These are phyloP conservation scores for Hydropsyche tenuis DNA, from an alignment of 1,140 invertebrate genomes.

Conservation along the genomic window DNA sequence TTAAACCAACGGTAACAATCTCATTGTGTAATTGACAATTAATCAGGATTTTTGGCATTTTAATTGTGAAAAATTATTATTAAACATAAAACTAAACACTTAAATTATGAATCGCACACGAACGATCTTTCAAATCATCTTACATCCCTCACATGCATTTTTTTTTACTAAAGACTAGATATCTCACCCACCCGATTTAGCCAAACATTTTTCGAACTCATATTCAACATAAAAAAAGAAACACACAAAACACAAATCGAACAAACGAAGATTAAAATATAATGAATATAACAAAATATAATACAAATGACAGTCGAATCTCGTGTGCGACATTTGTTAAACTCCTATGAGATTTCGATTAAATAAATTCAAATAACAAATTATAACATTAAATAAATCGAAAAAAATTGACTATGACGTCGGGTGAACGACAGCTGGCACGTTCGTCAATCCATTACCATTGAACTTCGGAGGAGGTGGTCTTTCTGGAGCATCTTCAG, in stretches of 20 bases:
- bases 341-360: background rate
- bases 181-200: conserved; percentile 13
- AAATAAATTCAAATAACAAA: background rate
- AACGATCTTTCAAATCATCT: background rate
- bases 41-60: background rate
- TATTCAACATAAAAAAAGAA: background rate
- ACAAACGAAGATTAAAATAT: background rate
- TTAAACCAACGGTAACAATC: background rate
- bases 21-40: background rate
- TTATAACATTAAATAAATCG: no score
- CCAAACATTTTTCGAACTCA: conserved; percentile 1
- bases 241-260: background rate
- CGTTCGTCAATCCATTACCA: background rate
- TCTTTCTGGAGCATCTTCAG: conserved; percentile 38
- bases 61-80: background rate
- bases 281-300: background rate
- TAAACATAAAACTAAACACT: background rate
- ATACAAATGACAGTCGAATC: background rate
- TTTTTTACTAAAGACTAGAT: conserved; percentile 10
- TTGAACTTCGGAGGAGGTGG: conserved; percentile 40
- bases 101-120: background rate
- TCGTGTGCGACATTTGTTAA: no score
- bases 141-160: background rate
- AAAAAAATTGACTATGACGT: background rate
- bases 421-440: conserved; percentile 4